Evolutionary conservation across 2,888 invertebrate species (phyloP).

Genomic region (Eutolmus rufibarbis): DNA sequence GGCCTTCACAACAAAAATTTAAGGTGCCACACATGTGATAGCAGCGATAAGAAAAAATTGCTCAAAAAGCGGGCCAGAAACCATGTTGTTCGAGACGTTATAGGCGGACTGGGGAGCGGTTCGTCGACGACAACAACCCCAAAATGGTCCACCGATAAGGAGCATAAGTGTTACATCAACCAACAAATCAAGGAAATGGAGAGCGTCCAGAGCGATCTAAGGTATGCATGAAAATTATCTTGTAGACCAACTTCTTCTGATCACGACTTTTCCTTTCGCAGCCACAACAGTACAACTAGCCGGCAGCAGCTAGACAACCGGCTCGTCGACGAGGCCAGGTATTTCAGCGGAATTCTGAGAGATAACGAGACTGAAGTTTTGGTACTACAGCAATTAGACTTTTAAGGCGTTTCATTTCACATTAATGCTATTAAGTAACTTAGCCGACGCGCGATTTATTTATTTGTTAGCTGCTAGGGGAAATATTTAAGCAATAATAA

Average conservation of each 20-base stretch:
- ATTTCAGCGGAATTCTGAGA: slow-evolving; percentile 38
- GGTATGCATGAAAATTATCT: neutral
- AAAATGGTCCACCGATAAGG: slow-evolving; percentile 41
- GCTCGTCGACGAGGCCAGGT: slow-evolving; percentile 13
- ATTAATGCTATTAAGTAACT: neutral
- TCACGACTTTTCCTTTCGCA: neutral
- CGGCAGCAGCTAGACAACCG: slow-evolving; percentile 44
- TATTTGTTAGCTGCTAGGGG: neutral
- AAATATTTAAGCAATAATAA: neutral
- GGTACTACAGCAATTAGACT: slow-evolving; percentile 36
- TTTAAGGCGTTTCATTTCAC: neutral
- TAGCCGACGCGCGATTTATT: neutral
- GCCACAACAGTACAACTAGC: slow-evolving; percentile 2
- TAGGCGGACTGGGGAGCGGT: neutral
- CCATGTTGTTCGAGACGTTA: neutral
- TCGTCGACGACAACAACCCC: neutral
- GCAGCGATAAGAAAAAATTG: slow-evolving; percentile 32
- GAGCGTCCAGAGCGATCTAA: neutral
- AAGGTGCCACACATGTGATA: neutral
- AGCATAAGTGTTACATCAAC: slow-evolving; percentile 44
- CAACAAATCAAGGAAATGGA: slow-evolving; percentile 43
- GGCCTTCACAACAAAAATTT: neutral
- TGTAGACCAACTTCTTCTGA: neutral
- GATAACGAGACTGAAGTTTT: slow-evolving; percentile 43
- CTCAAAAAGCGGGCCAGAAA: slow-evolving; percentile 21